Conservation (phyloP, 2,888 invertebrate species). For the Volucella zonaria region DNA sequence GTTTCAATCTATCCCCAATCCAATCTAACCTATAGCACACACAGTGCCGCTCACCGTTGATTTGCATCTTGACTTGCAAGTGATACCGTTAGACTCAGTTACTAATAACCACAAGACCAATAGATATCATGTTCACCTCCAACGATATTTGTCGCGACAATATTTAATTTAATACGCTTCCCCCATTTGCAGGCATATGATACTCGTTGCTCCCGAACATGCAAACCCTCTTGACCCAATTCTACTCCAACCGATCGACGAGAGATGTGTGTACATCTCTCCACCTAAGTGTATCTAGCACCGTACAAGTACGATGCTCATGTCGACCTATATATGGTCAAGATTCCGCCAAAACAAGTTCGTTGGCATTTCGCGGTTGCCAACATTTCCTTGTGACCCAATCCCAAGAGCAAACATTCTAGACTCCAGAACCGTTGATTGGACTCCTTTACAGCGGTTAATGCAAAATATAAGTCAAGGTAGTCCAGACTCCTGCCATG, state of each 20-base stretch:
- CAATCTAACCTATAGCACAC: constrained; percentile 28
- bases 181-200: constrained; percentile 4
- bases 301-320: constrained; percentile 43
- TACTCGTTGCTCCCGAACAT: constrained; percentile 13
- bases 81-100: constrained; percentile 51
- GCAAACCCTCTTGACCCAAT: constrained; percentile 57
- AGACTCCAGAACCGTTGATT: constrained; percentile 54
- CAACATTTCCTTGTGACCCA: constrained; percentile 47
- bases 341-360: constrained; percentile 68
- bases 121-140: constrained; percentile 21
- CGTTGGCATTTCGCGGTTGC: constrained; percentile 49
- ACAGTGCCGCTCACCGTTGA: background rate
- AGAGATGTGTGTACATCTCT: constrained; percentile 13
- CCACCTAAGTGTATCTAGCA: constrained; percentile 27
- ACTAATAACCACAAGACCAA: constrained; percentile 41
- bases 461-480: constrained; percentile 70
- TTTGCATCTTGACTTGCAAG: background rate
- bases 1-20: constrained; percentile 16
- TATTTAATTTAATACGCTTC: constrained; percentile 41
- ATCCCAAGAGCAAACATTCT: constrained; percentile 44
- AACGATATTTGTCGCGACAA: constrained; percentile 57
- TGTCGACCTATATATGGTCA: constrained; percentile 60
- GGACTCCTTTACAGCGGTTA: constrained; percentile 52
- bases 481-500: constrained; percentile 35
- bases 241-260: constrained; percentile 12